Evolutionary conservation across 2,797 vertebrate genomes (phyloP).

Genomic region (Characodon lateralis): DNA sequence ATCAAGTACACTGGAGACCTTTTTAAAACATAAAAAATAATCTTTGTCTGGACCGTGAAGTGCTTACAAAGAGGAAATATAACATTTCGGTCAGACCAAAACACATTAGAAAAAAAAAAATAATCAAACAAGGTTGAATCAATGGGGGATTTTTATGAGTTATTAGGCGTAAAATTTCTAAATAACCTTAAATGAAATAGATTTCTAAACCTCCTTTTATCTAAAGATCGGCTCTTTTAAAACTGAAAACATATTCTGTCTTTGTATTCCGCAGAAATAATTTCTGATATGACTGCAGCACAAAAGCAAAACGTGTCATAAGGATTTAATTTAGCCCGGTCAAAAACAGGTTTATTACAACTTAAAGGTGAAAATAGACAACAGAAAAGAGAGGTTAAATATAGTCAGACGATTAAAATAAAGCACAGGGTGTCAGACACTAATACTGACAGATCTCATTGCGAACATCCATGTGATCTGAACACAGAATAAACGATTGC

Average conservation of each 20-base stretch:
- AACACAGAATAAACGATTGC: constrained; percentile 24
- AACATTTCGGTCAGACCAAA: constrained; percentile 7
- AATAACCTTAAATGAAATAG: background rate
- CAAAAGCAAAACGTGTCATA: constrained; percentile 16
- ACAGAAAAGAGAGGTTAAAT: constrained; percentile 9
- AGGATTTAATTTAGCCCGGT: constrained; percentile 14
- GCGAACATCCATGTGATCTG: constrained; percentile 33
- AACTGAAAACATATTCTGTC: constrained; percentile 27
- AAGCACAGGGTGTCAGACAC: constrained; percentile 28
- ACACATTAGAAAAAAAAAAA: background rate
- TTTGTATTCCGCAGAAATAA: constrained; percentile 24
- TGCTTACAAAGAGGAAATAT: constrained; percentile 8
- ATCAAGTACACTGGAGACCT: background rate
- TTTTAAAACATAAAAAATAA: constrained; percentile 12
- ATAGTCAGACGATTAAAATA: constrained; percentile 29
- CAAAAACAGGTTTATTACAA: constrained; percentile 15
- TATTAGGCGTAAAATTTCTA: background rate
- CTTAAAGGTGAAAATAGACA: background rate
- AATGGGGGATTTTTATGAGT: constrained; percentile 12
- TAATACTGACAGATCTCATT: constrained; percentile 59
- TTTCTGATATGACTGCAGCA: constrained; percentile 29
- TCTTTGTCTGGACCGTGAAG: background rate
- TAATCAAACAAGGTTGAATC: constrained; percentile 5
- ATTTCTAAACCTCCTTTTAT: background rate
- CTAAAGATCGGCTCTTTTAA: background rate